Base-by-base conservation (phyloP, 2,888 invertebrate species). In the Dascillus cervinus region DNA sequence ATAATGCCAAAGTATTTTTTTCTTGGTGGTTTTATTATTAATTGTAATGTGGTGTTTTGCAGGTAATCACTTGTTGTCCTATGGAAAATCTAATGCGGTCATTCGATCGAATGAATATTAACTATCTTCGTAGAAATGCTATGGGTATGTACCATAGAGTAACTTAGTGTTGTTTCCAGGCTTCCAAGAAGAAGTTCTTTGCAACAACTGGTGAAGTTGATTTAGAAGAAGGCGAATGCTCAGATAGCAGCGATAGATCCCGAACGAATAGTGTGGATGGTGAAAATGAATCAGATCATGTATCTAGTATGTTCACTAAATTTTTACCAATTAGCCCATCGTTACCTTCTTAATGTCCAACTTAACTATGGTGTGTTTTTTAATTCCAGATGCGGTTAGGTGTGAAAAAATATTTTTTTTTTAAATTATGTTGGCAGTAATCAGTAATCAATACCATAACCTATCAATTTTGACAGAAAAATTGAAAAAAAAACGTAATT, bases 211-310 rank as follows among this genome's bases (percentile, higher is more conserved):
- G n/a, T n/a, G n/a, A 51, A 38, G 65, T 63, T 2, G 60, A 60
- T 44, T 53, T 72, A 26, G 79, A 80, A 66, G 79, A 80, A 58
- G 80, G 79, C 8, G 79, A 80, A 67, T 79, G 77, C 60, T 75
- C 76, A 44, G 72, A 71, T 23, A 72, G 71, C 15, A 39, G 35
- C 25, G 22, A 17, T 22, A 10, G 17, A 17, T 17, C 17, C 5
- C 5, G 8, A 4, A 17, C 5, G 47, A 38, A 56, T 53, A 35
- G 14, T 33, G 26, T 27, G 8, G 41, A 38, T n/a, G 35, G 37
- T 15, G 27, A 26, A 26, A 29, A 33, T 8, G 17, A 17, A 17
- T 6, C 17, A 17, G 17, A 17, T 6, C n/a, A n/a, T n/a, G n/a
- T n/a, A n/a, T n/a, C n/a, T n/a, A n/a, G n/a, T n/a, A n/a, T n/a